These are phyloP conservation scores for Cosmorhoe ocellata DNA, from an alignment of 2,888 invertebrate species.

Conservation along the genomic window DNA sequence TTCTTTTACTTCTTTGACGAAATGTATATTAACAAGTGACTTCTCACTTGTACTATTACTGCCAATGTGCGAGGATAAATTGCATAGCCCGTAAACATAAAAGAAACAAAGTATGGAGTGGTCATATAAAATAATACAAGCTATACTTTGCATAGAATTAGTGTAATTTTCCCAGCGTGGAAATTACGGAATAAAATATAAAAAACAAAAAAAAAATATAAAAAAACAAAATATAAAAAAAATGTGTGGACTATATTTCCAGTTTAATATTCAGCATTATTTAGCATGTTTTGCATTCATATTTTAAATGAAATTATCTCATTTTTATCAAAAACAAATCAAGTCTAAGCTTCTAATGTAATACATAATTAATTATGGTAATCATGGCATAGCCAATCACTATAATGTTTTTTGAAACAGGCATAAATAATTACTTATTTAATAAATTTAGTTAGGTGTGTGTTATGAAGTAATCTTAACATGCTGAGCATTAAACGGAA, in stretches of 20 bases:
- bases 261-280: constrained; percentile 83
- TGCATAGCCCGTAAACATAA: constrained; percentile 80
- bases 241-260: constrained; percentile 79
- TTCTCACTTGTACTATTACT: constrained; percentile 69
- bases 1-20: constrained; percentile 28
- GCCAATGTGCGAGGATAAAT: constrained; percentile 80
- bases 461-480: constrained; percentile 61
- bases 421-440: constrained; percentile 45
- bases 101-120: constrained; percentile 81
- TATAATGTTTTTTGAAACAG: constrained; percentile 60
- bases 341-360: constrained; percentile 77
- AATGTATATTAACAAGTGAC: constrained; percentile 54
- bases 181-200: constrained; percentile 74
- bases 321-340: constrained; percentile 54
- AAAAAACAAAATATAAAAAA: constrained; percentile 59
- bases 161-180: constrained; percentile 91
- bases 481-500: constrained; percentile 83
- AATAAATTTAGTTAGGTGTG: constrained; percentile 61
- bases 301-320: constrained; percentile 53
- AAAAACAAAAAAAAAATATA: constrained; percentile 50
- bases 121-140: constrained; percentile 86
- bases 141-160: constrained; percentile 97
- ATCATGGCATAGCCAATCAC: constrained; percentile 61
- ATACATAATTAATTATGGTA: constrained; percentile 46
- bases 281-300: constrained; percentile 78